phyloP scores from a whole-genome alignment of 2,113 vertebrate species.

The Cryptotis parvus region DNA sequence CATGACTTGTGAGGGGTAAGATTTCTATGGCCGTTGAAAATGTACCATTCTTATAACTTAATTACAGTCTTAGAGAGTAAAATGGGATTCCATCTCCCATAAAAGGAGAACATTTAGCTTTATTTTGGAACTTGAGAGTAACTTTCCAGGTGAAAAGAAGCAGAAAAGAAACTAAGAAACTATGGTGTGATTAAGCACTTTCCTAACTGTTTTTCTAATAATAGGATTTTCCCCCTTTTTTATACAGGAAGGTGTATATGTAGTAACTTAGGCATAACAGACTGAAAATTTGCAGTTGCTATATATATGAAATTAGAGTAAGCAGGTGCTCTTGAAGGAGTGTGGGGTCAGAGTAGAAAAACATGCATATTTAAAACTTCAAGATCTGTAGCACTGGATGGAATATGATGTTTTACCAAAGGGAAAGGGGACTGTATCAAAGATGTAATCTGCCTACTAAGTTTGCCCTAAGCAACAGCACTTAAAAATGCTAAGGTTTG shows the following conservation, averaged over 20 bases:
- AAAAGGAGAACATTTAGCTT: not conserved
- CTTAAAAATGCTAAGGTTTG: not conserved
- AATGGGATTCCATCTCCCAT: not conserved
- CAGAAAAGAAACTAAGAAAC: constrained; percentile 37
- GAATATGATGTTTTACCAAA: not conserved
- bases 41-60: not conserved
- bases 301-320: not conserved
- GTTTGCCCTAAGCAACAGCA: no score
- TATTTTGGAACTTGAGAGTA: not conserved
- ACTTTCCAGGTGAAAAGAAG: not conserved
- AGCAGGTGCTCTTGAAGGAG: not conserved
- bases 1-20: not conserved
- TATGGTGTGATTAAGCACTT: not conserved
- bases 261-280: not conserved
- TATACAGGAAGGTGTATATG: not conserved
- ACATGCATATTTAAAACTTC: not conserved
- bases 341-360: not conserved
- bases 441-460: not conserved
- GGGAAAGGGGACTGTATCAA: no score
- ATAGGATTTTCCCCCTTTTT: no score
- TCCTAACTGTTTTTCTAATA: no score
- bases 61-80: not conserved
- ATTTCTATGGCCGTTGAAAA: not conserved
- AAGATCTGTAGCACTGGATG: not conserved
- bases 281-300: not conserved